A percentile compares a stretch with the other conserved stretches of the same genome.
Conservation (phyloP, 2,888 invertebrate genomes). For the Drosophila percnosoma region DNA sequence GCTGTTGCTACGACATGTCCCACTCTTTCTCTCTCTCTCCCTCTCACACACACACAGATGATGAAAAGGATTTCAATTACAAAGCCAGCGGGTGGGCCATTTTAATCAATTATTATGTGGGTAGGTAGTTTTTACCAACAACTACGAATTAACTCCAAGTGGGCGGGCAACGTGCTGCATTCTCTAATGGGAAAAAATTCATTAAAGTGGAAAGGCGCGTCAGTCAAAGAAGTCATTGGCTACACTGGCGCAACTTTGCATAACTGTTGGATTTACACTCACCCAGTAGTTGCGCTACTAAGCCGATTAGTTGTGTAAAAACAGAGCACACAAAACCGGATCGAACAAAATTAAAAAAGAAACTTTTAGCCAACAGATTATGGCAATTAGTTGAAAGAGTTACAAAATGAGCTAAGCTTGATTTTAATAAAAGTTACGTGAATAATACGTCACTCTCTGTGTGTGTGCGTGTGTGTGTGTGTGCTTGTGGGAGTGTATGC, state of each 20-base stretch:
- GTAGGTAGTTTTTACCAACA: slow-evolving; percentile 20
- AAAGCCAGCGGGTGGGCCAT: slow-evolving; percentile 27
- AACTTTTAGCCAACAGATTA: slow-evolving; percentile 66
- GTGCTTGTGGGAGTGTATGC: not conserved
- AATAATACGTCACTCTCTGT: not conserved
- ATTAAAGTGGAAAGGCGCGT: slow-evolving; percentile 43
- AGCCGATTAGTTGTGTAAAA: slow-evolving; percentile 73
- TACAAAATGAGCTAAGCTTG: slow-evolving; percentile 56
- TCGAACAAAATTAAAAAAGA: slow-evolving; percentile 10
- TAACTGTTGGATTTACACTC: slow-evolving; percentile 5
- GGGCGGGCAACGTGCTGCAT: not conserved
- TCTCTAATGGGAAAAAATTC: slow-evolving; percentile 40
- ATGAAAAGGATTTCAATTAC: slow-evolving; percentile 54
- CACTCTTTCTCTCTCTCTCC: not conserved
- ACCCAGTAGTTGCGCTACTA: slow-evolving; percentile 30
- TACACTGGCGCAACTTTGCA: slow-evolving; percentile 19
- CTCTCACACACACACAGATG: not conserved
- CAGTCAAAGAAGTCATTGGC: slow-evolving; percentile 50
- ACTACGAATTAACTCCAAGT: slow-evolving; percentile 9
- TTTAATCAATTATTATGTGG: slow-evolving; percentile 26
- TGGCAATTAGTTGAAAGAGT: slow-evolving; percentile 69
- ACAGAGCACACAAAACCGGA: slow-evolving; percentile 39
- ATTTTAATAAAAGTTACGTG: slow-evolving; percentile 31
- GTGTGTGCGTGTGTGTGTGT: not conserved
- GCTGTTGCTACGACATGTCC: not conserved